Evolutionary conservation across 2,113 vertebrate species (phyloP).

Genomic region (Felis chaus): DNA sequence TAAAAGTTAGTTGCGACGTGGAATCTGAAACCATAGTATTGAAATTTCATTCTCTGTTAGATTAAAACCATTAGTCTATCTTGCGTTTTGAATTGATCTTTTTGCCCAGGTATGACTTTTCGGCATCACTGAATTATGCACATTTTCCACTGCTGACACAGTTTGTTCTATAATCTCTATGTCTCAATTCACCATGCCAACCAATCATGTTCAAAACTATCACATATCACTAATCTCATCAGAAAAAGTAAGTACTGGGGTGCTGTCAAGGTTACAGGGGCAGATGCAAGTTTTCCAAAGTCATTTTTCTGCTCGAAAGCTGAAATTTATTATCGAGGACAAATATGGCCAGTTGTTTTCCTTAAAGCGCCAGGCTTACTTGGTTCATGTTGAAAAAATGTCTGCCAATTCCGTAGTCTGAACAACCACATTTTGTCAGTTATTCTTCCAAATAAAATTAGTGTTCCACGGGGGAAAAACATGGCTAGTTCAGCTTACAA

Average conservation of each 20-base stretch:
- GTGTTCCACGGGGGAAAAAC: not conserved
- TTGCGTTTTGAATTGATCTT: slow-evolving; percentile 27
- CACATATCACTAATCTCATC: not conserved
- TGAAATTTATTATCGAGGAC: not conserved
- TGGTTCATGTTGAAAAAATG: not conserved
- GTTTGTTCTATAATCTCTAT: not conserved
- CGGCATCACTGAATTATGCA: not conserved
- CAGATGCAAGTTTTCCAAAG: not conserved
- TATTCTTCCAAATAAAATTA: slow-evolving; percentile 17
- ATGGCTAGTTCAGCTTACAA: not conserved
- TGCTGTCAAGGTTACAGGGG: not conserved
- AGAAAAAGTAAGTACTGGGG: not conserved
- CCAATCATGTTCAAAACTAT: not conserved
- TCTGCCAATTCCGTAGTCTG: not conserved
- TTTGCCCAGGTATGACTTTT: not conserved
- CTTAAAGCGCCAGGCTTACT: not conserved
- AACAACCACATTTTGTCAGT: not conserved
- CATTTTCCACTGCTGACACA: slow-evolving; percentile 19
- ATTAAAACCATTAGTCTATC: not conserved
- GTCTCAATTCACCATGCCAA: not conserved
- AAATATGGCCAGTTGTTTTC: not conserved
- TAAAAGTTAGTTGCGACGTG: not conserved
- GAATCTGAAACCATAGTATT: not conserved
- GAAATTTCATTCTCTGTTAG: not conserved
- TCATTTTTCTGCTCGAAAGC: not conserved